A percentile compares a stretch with the other conserved stretches of the same genome.
These are phyloP conservation scores for Onychomys leucogaster DNA, from an alignment of 2,797 vertebrate genomes.

Conservation along the genomic window DNA sequence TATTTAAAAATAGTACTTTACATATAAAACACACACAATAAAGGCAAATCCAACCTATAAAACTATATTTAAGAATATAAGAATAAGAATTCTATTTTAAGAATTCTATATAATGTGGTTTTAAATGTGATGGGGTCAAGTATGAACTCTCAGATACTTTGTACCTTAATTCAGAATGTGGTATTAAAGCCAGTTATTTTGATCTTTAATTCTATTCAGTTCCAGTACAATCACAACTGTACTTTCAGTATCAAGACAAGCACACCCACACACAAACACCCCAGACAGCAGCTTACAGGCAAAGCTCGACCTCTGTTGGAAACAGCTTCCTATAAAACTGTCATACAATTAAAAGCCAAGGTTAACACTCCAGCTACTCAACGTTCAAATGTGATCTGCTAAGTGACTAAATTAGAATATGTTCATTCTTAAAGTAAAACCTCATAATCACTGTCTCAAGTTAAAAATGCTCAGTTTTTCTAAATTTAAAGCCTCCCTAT, in stretches of 20 bases:
- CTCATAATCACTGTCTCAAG: not conserved
- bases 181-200: slow-evolving; percentile 21
- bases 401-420: not conserved
- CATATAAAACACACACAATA: slow-evolving; percentile 27
- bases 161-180: slow-evolving; percentile 32
- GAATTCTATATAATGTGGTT: not conserved
- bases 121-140: not conserved
- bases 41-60: slow-evolving; percentile 42
- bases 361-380: not conserved
- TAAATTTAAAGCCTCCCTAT: slow-evolving; percentile 35
- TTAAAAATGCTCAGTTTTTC: slow-evolving; percentile 45
- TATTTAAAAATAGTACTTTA: slow-evolving; percentile 9
- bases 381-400: not conserved
- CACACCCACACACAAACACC: not conserved
- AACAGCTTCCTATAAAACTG: not conserved
- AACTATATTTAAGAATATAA: slow-evolving; percentile 4
- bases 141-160: not conserved
- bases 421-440: slow-evolving; percentile 28
- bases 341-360: slow-evolving; percentile 47
- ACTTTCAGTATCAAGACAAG: slow-evolving; percentile 40
- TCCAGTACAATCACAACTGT: not conserved
- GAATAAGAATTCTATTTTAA: not conserved
- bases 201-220: not conserved
- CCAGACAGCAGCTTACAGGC: not conserved
- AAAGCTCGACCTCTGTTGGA: not conserved